Percentiles rank a stretch among this genome's conserved stretches.
Conservation (phyloP, 1,140 invertebrate species). For the Coelopa frigida region DNA sequence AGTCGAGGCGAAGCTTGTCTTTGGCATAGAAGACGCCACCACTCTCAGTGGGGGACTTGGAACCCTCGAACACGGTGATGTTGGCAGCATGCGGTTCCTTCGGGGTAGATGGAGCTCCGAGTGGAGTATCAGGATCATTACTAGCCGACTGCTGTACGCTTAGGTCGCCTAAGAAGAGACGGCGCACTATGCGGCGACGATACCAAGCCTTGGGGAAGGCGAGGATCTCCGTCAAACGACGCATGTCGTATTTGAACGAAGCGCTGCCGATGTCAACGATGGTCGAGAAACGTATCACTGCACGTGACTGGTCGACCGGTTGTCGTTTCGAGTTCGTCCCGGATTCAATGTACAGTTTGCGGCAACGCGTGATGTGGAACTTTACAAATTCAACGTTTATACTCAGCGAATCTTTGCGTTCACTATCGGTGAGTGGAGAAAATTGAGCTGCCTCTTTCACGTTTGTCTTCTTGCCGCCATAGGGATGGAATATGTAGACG, state of each 20-base stretch:
- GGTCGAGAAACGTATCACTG: conserved; percentile 85
- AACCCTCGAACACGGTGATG: not conserved
- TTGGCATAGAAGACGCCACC: conserved; percentile 9
- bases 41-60: conserved; percentile 1
- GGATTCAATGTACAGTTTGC: conserved; percentile 72
- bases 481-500: conserved; percentile 96
- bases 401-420: conserved; percentile 90
- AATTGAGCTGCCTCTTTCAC: conserved; percentile 77
- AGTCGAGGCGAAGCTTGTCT: not conserved
- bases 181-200: conserved; percentile 79
- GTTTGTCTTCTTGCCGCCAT: conserved; percentile 81
- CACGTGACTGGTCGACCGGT: conserved; percentile 54
- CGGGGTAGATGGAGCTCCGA: conserved; percentile 11
- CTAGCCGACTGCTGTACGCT: conserved; percentile 45
- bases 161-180: conserved; percentile 88
- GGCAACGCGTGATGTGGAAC: conserved; percentile 83
- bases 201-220: conserved; percentile 99
- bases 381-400: conserved; percentile 97
- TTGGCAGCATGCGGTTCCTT: conserved; percentile 4
- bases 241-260: conserved; percentile 98
- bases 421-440: conserved; percentile 78
- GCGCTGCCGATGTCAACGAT: conserved; percentile 96
- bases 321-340: conserved; percentile 44
- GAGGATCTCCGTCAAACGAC: conserved; percentile 91
- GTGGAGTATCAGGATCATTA: conserved; percentile 1